Conservation (phyloP, 1,140 invertebrate genomes). For the Cephus cinctus region DNA sequence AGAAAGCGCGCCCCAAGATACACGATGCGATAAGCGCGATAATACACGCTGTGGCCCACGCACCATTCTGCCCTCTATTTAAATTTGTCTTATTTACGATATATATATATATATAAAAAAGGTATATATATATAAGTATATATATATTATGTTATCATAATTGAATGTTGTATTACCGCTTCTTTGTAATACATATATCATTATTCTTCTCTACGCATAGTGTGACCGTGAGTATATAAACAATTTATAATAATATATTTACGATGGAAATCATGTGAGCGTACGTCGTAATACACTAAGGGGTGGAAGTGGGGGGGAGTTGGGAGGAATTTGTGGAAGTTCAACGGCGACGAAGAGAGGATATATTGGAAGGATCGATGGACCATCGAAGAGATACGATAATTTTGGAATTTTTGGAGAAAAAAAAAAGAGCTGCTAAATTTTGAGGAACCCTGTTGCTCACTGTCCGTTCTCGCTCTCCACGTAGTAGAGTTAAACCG, state of each 20-base stretch:
- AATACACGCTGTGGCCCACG: conserved; percentile 9
- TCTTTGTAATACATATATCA: conserved; percentile 42
- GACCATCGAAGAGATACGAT: neutral
- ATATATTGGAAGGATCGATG: too few species aligned
- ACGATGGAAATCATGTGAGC: conserved; percentile 12
- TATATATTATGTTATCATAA: conserved; percentile 39
- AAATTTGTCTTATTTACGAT: conserved; percentile 24
- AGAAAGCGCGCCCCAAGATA: neutral
- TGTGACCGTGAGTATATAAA: conserved; percentile 37
- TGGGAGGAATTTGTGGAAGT: conserved; percentile 11
- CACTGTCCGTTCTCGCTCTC: conserved; percentile 14
- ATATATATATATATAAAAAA: conserved; percentile 22
- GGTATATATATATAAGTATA: conserved; percentile 11
- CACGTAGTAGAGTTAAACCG: conserved; percentile 15
- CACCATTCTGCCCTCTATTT: conserved; percentile 14
- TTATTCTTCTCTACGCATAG: conserved; percentile 41
- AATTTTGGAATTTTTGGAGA: neutral
- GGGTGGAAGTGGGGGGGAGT: conserved; percentile 7
- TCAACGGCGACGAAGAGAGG: too few species aligned
- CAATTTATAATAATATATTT: conserved; percentile 35
- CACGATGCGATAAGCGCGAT: neutral
- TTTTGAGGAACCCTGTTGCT: conserved; percentile 11
- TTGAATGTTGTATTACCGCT: conserved; percentile 49
- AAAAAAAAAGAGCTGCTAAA: neutral
- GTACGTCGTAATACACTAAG: conserved; percentile 1